Evolutionary conservation across 2,888 invertebrate genomes (phyloP).

Genomic region (Chymomyza amoena): DNA sequence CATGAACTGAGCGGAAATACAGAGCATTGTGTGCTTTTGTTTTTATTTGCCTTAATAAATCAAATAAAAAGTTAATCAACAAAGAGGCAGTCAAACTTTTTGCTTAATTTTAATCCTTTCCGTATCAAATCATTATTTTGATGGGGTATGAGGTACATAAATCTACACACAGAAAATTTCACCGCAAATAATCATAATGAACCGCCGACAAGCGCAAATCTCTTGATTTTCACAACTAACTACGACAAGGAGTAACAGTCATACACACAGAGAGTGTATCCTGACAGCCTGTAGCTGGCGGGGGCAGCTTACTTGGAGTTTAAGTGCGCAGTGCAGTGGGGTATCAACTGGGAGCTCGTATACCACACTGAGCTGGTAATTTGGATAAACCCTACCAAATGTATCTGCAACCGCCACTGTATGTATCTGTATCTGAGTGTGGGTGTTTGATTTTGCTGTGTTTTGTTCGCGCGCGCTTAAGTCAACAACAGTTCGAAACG

Average conservation of each 20-base stretch:
- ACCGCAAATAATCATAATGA: constrained; percentile 76
- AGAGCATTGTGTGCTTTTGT: not conserved
- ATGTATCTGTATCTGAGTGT: constrained; percentile 22
- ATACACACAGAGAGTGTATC: not conserved
- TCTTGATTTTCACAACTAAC: not conserved
- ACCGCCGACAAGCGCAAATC: constrained; percentile 32
- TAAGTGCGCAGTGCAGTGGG: constrained; percentile 26
- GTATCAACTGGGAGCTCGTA: too few species aligned
- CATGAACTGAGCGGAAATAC: constrained; percentile 54
- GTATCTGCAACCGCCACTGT: too few species aligned
- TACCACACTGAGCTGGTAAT: too few species aligned
- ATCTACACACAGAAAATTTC: constrained; percentile 56
- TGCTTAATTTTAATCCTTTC: constrained; percentile 79
- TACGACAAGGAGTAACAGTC: not conserved
- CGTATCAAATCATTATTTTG: constrained; percentile 75
- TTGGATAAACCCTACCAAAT: too few species aligned
- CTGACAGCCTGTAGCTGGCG: constrained; percentile 28
- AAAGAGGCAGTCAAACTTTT: constrained; percentile 67
- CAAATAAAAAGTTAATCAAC: constrained; percentile 74
- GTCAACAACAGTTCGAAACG: constrained; percentile 74
- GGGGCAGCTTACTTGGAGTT: constrained; percentile 58
- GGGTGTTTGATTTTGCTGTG: constrained; percentile 62
- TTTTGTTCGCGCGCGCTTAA: constrained; percentile 73
- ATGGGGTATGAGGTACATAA: not conserved
- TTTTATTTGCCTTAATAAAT: constrained; percentile 65